Evolutionary conservation across 2,113 vertebrate species (phyloP).

Genomic region (Cygnus buccinator): DNA sequence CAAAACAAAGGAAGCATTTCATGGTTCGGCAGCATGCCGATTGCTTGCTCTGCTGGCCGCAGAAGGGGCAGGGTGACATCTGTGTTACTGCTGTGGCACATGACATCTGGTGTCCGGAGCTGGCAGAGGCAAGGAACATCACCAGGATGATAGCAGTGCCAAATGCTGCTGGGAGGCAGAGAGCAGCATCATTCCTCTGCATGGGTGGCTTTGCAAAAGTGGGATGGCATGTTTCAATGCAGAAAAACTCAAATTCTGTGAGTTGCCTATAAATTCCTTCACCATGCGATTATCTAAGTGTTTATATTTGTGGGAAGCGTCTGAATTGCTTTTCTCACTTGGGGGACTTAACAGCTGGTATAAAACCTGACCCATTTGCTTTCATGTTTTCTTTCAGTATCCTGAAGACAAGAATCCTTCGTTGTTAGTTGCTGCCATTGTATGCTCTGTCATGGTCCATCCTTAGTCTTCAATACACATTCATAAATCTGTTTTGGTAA

Average conservation of each 20-base stretch:
- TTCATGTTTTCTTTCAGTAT: conserved; percentile 7
- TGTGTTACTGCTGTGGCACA: neutral
- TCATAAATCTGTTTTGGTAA: neutral
- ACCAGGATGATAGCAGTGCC: neutral
- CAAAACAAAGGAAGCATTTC: neutral
- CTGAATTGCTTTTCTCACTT: conserved; percentile 14
- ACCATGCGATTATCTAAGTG: neutral
- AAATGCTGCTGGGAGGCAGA: neutral
- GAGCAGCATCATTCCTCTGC: neutral
- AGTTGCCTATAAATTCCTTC: conserved; percentile 39
- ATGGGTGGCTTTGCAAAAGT: neutral
- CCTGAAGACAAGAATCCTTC: neutral
- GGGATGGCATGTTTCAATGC: neutral
- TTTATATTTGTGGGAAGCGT: conserved; percentile 44
- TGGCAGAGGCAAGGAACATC: neutral
- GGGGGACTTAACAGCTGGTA: neutral
- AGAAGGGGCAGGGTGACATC: neutral
- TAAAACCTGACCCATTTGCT: neutral
- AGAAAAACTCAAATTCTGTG: conserved; percentile 7
- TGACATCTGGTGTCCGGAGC: neutral
- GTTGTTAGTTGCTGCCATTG: neutral
- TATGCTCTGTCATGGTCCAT: neutral
- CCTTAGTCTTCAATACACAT: neutral
- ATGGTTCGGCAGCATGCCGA: neutral
- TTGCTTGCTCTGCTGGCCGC: neutral